Percentiles rank a stretch among this genome's conserved stretches.
phyloP scores from a whole-genome alignment of 2,797 vertebrate species.

The Cephalopachus bancanus region DNA sequence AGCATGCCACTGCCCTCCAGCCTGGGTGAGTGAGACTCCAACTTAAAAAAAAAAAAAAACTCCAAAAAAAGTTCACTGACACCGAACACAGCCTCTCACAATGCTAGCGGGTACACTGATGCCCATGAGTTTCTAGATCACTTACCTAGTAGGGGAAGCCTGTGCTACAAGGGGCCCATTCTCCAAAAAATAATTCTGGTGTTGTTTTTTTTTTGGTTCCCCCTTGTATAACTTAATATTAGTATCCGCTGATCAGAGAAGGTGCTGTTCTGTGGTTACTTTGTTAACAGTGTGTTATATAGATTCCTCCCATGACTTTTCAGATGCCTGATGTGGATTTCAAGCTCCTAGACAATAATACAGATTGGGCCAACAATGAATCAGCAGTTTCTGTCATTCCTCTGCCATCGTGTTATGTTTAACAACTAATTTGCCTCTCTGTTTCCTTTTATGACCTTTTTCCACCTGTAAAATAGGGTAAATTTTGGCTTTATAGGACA shows the following conservation, averaged over 20 bases:
- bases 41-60: too few species aligned
- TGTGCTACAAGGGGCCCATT: too few species aligned
- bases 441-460: not conserved
- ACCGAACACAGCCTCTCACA: too few species aligned
- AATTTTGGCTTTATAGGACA: not conserved
- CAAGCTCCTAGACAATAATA: not conserved
- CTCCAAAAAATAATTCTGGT: too few species aligned
- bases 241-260: not conserved
- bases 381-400: slow-evolving; percentile 14
- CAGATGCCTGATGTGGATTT: not conserved
- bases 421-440: not conserved
- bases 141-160: too few species aligned
- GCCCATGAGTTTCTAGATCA: too few species aligned
- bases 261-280: not conserved
- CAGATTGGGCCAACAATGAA: not conserved
- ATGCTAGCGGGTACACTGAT: too few species aligned
- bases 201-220: too few species aligned
- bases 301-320: not conserved
- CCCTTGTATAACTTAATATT: not conserved
- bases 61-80: too few species aligned
- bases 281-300: not conserved
- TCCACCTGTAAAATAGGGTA: not conserved
- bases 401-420: not conserved
- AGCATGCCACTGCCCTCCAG: too few species aligned
- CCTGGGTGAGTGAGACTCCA: too few species aligned